Evolutionary conservation across 2,113 vertebrate genomes (phyloP), one percentile per base, ranked within the genome.

Genomic region (Brachyhypopomus occidentalis): DNA sequence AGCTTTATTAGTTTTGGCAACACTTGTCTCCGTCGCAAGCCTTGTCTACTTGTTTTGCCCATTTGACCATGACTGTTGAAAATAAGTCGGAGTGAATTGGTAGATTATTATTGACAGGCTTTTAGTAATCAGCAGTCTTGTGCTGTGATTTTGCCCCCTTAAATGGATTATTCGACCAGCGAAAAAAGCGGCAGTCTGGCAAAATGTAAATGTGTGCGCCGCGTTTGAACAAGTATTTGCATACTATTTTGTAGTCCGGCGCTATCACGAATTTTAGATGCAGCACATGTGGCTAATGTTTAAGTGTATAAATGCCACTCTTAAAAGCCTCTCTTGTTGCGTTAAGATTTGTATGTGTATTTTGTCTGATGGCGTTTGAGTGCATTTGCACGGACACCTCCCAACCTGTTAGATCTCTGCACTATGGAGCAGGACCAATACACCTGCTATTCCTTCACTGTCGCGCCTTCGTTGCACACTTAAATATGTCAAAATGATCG

Each of bases 391-490:
- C 27, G 27, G 30, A 75, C 19, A 16, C 20, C 23, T 25, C n/a
- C 34, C 73, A 75, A 62, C 30, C 73, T 75, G 73, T 75, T 75
- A 22, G 73, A 62, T 12, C 34, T 45, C 2, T 59, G 16, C 20
- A 22, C 25, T 59, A 4, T 14, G 59, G 45, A 52, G 45, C 12
- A 14, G 45, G 5, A 52, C 45, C 45, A 52, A 52, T 14, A 14
- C 12, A 52, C 45, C 45, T 52, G 45, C 45, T 9, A 9, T 48
- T 48, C 41, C 45, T 52, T 0, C 12, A 52, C 45, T 14, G 45
- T 1, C 12, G 45, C 45, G 45, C 45, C 5, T 45, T 2, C 5
- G 41, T 8, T 2, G 9, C 9, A 45, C 41, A 45, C 6, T 45
- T 14, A 52, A 1, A 3, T 30, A 30, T 3, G 30, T 1, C 30